These are phyloP conservation scores for Eclectus roratus DNA, from an alignment of 2,113 vertebrate species.

Conservation along the genomic window DNA sequence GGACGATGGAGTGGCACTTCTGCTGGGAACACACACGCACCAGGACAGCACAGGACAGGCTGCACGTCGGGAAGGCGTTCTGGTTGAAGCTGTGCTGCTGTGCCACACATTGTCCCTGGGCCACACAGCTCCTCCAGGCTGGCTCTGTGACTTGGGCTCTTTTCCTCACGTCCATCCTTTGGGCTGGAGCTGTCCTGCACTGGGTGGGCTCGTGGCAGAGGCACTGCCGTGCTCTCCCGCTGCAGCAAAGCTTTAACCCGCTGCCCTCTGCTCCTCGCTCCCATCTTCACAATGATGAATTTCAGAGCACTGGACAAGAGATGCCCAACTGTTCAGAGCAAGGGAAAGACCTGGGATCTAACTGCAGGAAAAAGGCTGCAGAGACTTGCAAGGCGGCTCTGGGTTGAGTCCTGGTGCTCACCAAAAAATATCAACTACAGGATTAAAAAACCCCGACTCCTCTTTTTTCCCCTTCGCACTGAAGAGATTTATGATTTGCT, in stretches of 20 bases:
- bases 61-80: not conserved
- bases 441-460: not conserved
- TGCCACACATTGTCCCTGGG: not conserved
- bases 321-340: not conserved
- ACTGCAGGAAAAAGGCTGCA: not conserved
- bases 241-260: not conserved
- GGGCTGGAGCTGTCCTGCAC: not conserved
- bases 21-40: not conserved
- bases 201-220: not conserved
- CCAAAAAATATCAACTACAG: not conserved
- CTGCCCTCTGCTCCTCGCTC: not conserved
- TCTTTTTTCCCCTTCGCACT: not conserved
- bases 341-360: not conserved
- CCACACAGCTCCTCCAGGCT: not conserved
- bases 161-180: not conserved
- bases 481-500: not conserved
- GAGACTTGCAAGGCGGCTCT: not conserved
- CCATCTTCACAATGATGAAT: not conserved
- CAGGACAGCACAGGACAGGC: not conserved
- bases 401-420: not conserved
- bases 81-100: not conserved
- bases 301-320: not conserved
- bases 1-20: not conserved
- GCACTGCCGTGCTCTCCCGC: not conserved
- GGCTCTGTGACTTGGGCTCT: not conserved